phyloP scores from a whole-genome alignment of 2,113 vertebrate species.

The Epinephelus fuscoguttatus region DNA sequence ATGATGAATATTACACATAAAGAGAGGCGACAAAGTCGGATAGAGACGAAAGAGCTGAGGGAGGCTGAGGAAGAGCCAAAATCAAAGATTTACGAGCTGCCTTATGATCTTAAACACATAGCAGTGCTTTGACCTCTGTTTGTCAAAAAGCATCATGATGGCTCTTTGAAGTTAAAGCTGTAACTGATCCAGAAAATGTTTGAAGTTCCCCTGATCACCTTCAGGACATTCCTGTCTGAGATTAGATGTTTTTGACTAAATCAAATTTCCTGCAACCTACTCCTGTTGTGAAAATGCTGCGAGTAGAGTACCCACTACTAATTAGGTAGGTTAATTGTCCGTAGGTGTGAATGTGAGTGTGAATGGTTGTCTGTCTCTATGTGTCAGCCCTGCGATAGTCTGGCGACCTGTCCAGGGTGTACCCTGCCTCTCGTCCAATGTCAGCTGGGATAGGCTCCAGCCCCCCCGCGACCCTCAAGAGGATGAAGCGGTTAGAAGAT shows the following conservation, averaged over 20 bases:
- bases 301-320: not conserved
- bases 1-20: not conserved
- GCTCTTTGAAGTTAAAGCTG: conserved; percentile 23
- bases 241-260: not conserved
- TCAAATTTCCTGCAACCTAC: not conserved
- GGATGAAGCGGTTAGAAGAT: no score
- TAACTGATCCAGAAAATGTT: conserved; percentile 13
- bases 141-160: not conserved
- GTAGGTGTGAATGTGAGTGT: no score
- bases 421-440: no score
- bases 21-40: not conserved
- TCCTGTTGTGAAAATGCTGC: not conserved
- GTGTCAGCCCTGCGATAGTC: no score
- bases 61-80: not conserved
- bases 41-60: not conserved
- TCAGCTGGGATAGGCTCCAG: no score
- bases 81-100: conserved; percentile 1
- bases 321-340: no score
- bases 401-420: no score
- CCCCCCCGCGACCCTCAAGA: no score
- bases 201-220: conserved; percentile 21
- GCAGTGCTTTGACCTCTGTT: not conserved
- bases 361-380: no score
- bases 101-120: conserved; percentile 18
- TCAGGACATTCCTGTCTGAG: not conserved